Conservation (phyloP, 35 echinoderm and acorn worm species). For the Strongylocentrotus purpuratus region DNA sequence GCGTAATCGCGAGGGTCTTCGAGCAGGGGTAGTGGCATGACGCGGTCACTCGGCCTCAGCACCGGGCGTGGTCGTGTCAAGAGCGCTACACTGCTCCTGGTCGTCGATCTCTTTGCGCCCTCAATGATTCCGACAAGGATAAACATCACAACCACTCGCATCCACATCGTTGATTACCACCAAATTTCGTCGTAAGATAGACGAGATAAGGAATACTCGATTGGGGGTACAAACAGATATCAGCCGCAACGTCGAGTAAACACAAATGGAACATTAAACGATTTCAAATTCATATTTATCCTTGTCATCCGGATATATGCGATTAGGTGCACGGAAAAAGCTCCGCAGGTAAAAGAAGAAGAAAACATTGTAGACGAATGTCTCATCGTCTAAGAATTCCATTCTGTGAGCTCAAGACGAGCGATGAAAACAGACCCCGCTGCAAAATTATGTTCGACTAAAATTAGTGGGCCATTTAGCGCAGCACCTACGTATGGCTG, state of each 20-base stretch:
- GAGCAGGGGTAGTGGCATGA: constrained; percentile 62
- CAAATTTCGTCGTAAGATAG: background rate
- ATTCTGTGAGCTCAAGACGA: background rate
- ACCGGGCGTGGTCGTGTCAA: constrained; percentile 59
- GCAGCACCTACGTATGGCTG: background rate
- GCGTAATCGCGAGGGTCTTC: constrained; percentile 34
- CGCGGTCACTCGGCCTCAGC: constrained; percentile 55
- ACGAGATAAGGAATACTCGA: background rate
- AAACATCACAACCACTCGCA: background rate
- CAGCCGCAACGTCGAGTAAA: constrained; percentile 6
- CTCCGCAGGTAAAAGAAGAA: background rate
- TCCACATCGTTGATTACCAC: background rate
- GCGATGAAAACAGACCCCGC: constrained; percentile 19
- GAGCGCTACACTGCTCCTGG: background rate
- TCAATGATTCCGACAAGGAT: background rate
- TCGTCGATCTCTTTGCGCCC: background rate
- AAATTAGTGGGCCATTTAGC: constrained; percentile 22
- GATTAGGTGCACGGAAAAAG: background rate
- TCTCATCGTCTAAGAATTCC: constrained; percentile 32
- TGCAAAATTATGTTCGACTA: background rate
- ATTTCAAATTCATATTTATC: constrained; percentile 18
- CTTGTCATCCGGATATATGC: background rate
- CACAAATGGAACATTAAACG: background rate
- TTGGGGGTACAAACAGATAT: background rate
- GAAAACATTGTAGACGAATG: background rate